Evolutionary conservation across 2,113 vertebrate genomes (phyloP).

Genomic region (Rynchops niger): DNA sequence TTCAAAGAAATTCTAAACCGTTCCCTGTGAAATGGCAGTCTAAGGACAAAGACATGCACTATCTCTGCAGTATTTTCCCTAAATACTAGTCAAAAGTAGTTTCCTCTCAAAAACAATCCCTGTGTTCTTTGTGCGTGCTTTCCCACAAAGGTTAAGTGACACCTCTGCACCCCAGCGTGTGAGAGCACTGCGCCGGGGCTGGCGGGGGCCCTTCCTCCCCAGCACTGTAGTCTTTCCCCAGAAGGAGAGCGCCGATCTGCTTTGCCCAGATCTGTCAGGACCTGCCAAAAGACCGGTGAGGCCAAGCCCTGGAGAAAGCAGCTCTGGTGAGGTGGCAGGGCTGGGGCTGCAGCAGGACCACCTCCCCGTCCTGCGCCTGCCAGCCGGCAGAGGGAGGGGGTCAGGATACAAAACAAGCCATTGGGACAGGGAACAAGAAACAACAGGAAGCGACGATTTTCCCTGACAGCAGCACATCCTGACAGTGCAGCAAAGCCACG

Average conservation of each 20-base stretch:
- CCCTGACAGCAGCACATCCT: background rate
- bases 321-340: background rate
- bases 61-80: background rate
- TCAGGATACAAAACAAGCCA: background rate
- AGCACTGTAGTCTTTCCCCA: background rate
- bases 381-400: background rate
- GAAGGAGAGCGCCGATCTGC: background rate
- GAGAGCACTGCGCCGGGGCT: background rate
- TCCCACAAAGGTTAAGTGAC: background rate
- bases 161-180: accelerated
- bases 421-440: background rate
- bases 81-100: background rate
- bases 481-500: accelerated
- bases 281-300: background rate
- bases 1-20: background rate
- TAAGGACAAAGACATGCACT: background rate
- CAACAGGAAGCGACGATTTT: background rate
- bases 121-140: background rate
- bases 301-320: background rate
- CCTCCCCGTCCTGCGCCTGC: accelerated
- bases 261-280: background rate
- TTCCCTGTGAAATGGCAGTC: background rate
- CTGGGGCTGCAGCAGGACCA: background rate
- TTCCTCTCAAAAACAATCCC: background rate
- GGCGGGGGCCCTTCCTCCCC: background rate